Evolutionary conservation across 2,797 vertebrate genomes (phyloP), one percentile per base, ranked within the genome.

Genomic region (Setipinna tenuifilis): DNA sequence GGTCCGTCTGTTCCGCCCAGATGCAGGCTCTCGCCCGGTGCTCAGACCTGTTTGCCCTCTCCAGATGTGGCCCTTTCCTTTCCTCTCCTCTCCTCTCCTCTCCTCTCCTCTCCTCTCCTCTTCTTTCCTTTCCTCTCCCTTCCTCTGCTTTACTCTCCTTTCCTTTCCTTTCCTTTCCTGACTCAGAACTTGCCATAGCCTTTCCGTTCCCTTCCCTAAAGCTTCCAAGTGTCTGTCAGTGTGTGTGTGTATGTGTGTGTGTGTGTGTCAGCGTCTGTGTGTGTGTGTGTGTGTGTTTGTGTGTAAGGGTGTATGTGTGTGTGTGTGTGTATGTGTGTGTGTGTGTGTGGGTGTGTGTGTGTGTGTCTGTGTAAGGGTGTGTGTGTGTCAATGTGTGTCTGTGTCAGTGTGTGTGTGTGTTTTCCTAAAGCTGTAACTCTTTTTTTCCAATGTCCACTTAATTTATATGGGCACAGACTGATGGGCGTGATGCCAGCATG

Each of bases 61-160:
- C 68, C 68, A 75, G 82, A 57, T 82, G 44, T 82, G 82, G 10
- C 28, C 31, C 28, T 75, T 75, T 75, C 28, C 68, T 71, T 9
- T 68, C 25, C 25, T 71, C 10, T 48, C 28, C 28, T 25, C 31
- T 71, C 25, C 65, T 48, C 46, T 48, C 46, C 46, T 48, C 10
- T 48, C 46, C 46, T 48, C 46, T 48, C 46, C 46, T 48, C 46
- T 48, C 46, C 46, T 48, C 10, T 48, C 46, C 46, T 48, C 46
- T 48, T 10, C 46, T 48, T 10, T 48, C 46, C 46, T 48, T 48
- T 48, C 46, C 46, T n/a, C n/a, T n/a, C n/a, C n/a, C n/a, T n/a
- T n/a, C n/a, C n/a, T n/a, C n/a, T 48, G 46, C 46, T 10, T 48
- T 4, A 48, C 46, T 48, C 4, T 48, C 10, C 4, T 3, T 4